Conservation (phyloP, 2,888 invertebrate genomes). For the Drosophila pseudotalamancana region DNA sequence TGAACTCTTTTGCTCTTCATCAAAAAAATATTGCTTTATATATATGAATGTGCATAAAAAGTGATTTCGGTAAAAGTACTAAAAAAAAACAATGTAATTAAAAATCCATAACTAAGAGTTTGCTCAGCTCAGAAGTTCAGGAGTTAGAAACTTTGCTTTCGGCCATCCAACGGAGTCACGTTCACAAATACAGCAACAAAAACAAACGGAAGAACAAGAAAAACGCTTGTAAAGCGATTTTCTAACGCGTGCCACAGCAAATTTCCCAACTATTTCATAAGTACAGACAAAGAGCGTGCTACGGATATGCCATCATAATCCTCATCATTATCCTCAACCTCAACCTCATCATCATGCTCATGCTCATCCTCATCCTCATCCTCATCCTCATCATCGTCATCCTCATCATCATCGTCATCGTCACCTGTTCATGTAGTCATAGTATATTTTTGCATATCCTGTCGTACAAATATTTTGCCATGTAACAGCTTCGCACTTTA, state of each 20-base stretch:
- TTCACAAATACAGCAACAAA: conserved; percentile 33
- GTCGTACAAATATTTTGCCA: conserved; percentile 72
- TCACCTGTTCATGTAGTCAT: conserved; percentile 27
- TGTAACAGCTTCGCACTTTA: conserved; percentile 63
- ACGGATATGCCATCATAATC: conserved; percentile 28
- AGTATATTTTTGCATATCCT: conserved; percentile 71
- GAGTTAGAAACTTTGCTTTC: conserved; percentile 25
- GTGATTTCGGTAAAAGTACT: no score
- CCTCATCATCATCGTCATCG: conserved; percentile 12
- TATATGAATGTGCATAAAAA: no score
- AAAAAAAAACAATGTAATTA: conserved; percentile 42
- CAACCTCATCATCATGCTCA: conserved; percentile 25
- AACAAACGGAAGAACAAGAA: conserved; percentile 1
- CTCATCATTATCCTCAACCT: not conserved
- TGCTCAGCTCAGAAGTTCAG: conserved; percentile 13
- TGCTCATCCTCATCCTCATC: not conserved
- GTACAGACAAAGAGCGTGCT: conserved; percentile 18
- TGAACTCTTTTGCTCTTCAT: conserved; percentile 51
- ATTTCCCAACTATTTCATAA: conserved; percentile 57
- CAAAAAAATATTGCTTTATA: conserved; percentile 12
- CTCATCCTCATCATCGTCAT: conserved; percentile 23
- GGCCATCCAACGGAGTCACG: conserved; percentile 45
- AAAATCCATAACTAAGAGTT: conserved; percentile 42
- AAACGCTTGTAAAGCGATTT: conserved; percentile 53
- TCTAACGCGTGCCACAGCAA: conserved; percentile 57